A percentile compares a stretch with the other conserved stretches of the same genome.
phyloP scores from a whole-genome alignment of 2,113 vertebrate species.

The Oncorhynchus mykiss region DNA sequence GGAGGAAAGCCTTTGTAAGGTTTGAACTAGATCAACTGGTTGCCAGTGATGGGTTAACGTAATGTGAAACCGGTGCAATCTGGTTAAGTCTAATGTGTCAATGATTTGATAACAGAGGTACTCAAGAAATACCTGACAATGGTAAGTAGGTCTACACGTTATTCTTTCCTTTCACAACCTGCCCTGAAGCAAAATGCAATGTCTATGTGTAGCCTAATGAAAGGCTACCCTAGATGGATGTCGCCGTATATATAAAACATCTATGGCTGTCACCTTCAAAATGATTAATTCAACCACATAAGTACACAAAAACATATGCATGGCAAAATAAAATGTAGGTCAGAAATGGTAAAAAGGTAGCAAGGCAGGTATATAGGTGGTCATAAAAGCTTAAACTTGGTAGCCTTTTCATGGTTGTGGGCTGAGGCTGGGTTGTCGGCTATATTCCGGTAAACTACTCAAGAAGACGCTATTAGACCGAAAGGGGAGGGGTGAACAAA shows the following conservation, averaged over 20 bases:
- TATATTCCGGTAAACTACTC: conserved; percentile 7
- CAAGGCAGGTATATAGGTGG: background rate
- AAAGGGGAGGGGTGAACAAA: conserved; percentile 40
- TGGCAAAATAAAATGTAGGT: background rate
- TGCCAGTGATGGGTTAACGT: too few species aligned
- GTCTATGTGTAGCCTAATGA: background rate
- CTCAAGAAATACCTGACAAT: too few species aligned
- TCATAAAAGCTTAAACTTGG: background rate
- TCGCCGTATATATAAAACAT: too few species aligned
- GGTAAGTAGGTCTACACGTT: too few species aligned
- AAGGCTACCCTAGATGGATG: background rate
- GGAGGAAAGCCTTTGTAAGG: too few species aligned
- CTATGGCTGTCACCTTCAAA: background rate
- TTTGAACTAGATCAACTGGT: too few species aligned
- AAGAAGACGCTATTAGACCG: conserved; percentile 13
- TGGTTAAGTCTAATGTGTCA: too few species aligned
- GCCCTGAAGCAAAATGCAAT: background rate
- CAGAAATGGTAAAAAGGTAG: background rate
- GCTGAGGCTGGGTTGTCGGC: background rate
- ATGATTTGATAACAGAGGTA: too few species aligned
- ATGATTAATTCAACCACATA: background rate
- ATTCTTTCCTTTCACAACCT: too few species aligned
- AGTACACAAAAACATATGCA: background rate
- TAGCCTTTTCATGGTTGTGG: background rate
- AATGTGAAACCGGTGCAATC: too few species aligned